Percentiles rank a stretch among this genome's conserved stretches.
phyloP scores from a whole-genome alignment of 2,113 vertebrate genomes.

The Vimba vimba region DNA sequence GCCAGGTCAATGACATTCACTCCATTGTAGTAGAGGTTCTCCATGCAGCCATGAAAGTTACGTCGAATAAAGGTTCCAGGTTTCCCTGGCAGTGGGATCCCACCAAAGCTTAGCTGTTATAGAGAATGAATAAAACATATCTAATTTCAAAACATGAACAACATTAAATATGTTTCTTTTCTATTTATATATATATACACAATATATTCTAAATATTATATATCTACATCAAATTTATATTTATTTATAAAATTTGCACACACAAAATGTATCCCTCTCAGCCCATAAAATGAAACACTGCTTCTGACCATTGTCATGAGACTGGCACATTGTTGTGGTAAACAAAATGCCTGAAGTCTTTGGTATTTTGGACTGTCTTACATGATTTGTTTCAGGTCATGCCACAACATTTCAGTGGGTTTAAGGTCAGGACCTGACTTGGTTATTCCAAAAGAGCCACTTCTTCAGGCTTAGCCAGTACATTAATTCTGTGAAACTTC shows the following conservation, averaged over 20 bases:
- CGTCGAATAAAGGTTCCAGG: conserved; percentile 97
- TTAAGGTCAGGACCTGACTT: conserved; percentile 25
- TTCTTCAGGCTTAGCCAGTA: not conserved
- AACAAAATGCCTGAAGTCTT: conserved; percentile 5
- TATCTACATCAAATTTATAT: too few relatives aligned
- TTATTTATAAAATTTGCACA: not conserved
- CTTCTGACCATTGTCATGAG: not conserved
- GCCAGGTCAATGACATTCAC: conserved; percentile 96
- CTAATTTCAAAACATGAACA: not conserved
- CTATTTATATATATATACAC: not conserved
- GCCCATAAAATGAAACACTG: not conserved
- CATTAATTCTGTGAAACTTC: not conserved
- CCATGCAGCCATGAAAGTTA: conserved; percentile 96
- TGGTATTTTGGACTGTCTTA: not conserved
- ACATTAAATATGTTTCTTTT: not conserved
- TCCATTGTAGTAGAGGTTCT: conserved; percentile 98
- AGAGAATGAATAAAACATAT: conserved; percentile 53
- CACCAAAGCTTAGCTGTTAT: conserved; percentile 94
- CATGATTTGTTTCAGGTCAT: conserved; percentile 17
- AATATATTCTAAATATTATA: not conserved
- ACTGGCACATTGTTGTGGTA: not conserved
- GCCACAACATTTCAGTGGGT: not conserved
- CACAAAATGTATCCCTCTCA: not conserved
- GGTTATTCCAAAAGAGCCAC: not conserved
- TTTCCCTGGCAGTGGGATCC: conserved; percentile 95